Evolutionary conservation across 2,888 invertebrate species (phyloP), one percentile per base, ranked within the genome.

Genomic region (Unio pictorum): DNA sequence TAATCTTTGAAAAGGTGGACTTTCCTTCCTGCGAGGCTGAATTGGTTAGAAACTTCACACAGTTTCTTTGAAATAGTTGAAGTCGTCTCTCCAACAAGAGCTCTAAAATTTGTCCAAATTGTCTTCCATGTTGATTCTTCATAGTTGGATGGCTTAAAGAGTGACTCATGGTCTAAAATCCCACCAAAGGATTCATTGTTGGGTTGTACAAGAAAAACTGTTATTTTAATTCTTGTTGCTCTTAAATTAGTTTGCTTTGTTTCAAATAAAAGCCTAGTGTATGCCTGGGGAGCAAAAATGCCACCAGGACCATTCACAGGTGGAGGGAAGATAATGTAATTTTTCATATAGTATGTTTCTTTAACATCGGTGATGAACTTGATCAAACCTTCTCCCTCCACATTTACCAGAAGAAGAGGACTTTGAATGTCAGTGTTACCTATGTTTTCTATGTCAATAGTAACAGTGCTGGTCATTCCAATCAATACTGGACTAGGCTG

Each of bases 41-140:
- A 64, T 56, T 72, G 67, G 55, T 57, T 75, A 26, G 66, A 28
- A 3, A 71, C 60, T 26, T 64, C 58, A 45, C 70, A 72, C 15
- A 72, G 34, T 59, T 68, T 75, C 20, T 28, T 66, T 8, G 30
- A 45, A n/a, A 75, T 34, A 56, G 72, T 56, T 15, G 55, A 65
- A 58, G 70, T 68, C 23, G 61, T 62, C 18, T 57, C 67, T 56
- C 75, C 75, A 23, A 66, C 55, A 4, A 64, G n/a, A 5, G 11
- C 18, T 11, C 68, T 56, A 61, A 75, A 75, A 64, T 73, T 75
- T 8, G 57, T 57, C 75, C 75, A 75, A 6, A 72, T 57, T 4
- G 55, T 54, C 18, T 68, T 60, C 72, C 75, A 73, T 0, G 63
- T 54, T 5, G 58, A 28, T 26, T 30, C 56, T 17, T 63, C 57